These are phyloP conservation scores for Coreius guichenoti DNA, from an alignment of 2,797 vertebrate species.

Conservation along the genomic window DNA sequence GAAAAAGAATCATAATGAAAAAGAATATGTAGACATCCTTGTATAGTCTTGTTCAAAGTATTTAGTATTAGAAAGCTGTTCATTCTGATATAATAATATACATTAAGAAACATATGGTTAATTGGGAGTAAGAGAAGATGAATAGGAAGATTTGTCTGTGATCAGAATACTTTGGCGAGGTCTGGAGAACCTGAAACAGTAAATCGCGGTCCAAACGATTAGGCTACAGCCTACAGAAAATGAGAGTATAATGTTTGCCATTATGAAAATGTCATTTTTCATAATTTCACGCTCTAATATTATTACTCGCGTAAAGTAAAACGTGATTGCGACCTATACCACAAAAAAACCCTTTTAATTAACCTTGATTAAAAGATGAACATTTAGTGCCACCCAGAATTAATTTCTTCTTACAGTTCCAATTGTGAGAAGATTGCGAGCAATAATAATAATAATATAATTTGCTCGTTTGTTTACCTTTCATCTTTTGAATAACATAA, in stretches of 20 bases:
- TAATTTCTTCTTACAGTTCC: not conserved
- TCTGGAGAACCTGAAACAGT: not conserved
- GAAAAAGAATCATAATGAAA: not conserved
- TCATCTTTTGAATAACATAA: not conserved
- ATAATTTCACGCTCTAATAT: not conserved
- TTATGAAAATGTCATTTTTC: not conserved
- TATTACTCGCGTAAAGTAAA: not conserved
- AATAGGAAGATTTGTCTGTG: not conserved
- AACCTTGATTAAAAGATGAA: not conserved
- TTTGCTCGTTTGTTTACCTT: not conserved
- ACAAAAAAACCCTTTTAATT: not conserved
- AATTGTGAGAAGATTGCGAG: not conserved
- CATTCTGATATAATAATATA: not conserved
- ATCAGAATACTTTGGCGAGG: not conserved
- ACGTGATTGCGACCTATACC: not conserved
- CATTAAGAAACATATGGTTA: not conserved
- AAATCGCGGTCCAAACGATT: not conserved
- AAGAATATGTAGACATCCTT: too few species aligned
- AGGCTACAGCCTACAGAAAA: not conserved
- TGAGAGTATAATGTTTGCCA: not conserved
- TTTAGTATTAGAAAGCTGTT: not conserved
- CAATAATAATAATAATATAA: slow-evolving; percentile 15
- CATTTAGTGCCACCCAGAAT: not conserved
- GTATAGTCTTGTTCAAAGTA: not conserved
- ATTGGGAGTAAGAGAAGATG: not conserved